Evolutionary conservation across 2,113 vertebrate genomes (phyloP).

Genomic region (Heterochromis multidens): DNA sequence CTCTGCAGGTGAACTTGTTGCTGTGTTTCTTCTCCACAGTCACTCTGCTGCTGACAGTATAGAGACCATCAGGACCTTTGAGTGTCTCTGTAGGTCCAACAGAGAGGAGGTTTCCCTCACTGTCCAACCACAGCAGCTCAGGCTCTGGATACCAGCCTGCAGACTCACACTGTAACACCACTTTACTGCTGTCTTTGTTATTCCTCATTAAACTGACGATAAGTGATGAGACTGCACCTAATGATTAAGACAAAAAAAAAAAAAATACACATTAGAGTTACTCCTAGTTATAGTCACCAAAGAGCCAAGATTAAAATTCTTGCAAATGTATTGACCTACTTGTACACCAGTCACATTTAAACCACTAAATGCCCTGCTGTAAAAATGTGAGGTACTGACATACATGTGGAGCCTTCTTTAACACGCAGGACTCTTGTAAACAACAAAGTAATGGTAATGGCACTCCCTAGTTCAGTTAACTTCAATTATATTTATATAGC

Average conservation of each 20-base stretch:
- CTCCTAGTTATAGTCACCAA: background rate
- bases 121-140: too few species aligned
- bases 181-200: accelerated
- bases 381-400: accelerated
- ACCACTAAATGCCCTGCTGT: background rate
- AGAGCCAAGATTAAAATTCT: background rate
- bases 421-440: background rate
- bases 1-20: too few species aligned
- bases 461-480: background rate
- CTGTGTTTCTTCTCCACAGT: background rate
- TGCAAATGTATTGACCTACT: background rate
- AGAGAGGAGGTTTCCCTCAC: too few species aligned
- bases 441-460: background rate
- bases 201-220: accelerated
- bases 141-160: too few species aligned
- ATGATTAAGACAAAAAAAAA: background rate
- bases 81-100: too few species aligned
- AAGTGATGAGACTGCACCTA: background rate
- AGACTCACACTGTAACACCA: too few species aligned
- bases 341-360: background rate
- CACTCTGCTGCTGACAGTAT: background rate
- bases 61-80: too few species aligned
- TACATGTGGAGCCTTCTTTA: background rate
- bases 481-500: accelerated
- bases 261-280: background rate